Percentiles rank a stretch among this genome's conserved stretches.
These are phyloP conservation scores for Melanotus villosus DNA, from an alignment of 2,888 invertebrate genomes.

Conservation along the genomic window DNA sequence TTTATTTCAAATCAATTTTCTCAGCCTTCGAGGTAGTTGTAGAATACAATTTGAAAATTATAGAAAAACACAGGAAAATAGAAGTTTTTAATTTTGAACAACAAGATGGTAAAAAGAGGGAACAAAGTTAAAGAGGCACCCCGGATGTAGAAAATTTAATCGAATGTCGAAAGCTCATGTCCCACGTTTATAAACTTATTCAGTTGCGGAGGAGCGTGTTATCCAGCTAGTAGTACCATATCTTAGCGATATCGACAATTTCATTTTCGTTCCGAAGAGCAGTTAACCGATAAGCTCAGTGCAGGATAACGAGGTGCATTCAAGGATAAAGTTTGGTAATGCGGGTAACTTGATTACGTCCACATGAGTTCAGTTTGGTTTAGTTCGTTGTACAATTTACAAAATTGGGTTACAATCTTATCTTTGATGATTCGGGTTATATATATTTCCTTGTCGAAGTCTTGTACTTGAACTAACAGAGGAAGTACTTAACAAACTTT, in stretches of 20 bases:
- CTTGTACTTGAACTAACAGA: constrained; percentile 7
- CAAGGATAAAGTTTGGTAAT: constrained; percentile 48
- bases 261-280: constrained; percentile 39
- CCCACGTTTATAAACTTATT: constrained; percentile 21
- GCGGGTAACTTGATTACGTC: constrained; percentile 47
- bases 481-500: no score
- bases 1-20: no score
- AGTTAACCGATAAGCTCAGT: constrained; percentile 46
- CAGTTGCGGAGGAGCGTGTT: constrained; percentile 1
- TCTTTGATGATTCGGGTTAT: constrained; percentile 35
- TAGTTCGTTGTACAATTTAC: constrained; percentile 44
- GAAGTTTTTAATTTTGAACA: no score
- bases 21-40: no score
- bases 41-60: no score
- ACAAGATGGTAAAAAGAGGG: no score
- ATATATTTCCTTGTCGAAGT: constrained; percentile 5
- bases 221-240: constrained; percentile 10
- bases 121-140: neutral
- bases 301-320: constrained; percentile 47
- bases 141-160: constrained; percentile 25
- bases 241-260: constrained; percentile 37
- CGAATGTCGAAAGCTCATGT: constrained; percentile 15
- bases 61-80: no score
- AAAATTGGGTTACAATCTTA: constrained; percentile 42
- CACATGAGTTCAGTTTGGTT: constrained; percentile 44